Base-by-base conservation (phyloP, 1,140 invertebrate genomes). In the Leptopilina boulardi region DNA sequence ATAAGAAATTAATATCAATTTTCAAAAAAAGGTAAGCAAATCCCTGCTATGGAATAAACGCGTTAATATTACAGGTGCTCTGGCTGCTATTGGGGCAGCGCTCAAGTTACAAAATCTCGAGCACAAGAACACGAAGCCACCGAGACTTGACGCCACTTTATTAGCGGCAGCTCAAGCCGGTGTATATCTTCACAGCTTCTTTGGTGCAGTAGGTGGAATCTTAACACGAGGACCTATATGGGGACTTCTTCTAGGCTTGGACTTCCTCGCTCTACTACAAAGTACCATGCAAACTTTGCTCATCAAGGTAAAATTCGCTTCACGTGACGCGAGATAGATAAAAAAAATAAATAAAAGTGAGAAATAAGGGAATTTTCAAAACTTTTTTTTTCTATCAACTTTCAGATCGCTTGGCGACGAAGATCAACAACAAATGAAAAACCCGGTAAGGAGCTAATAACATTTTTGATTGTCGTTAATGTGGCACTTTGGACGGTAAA, bases 401-500 rank as follows among this genome's bases (percentile, higher is more conserved):
- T 97, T 73, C 90, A 98, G 78, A 96, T 98, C 87, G 95, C 95
- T 0, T 96, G 95, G 91, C 94, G 94, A 89, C 90, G 95, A 10
- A 91, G 94, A 10, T 95, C 82, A 91, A 93, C 4, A 86, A 93
- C 56, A 89, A 93, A 79, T 92, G 95, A 84, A n/a, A 97, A 96
- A 87, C 96, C 96, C 0, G 96, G 96, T 1, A 92, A 96, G 47
- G 95, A 97, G 87, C 90, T 97, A 18, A 95, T 97, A 15, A 97
- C 96, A 0, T 97, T 97, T 86, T 89, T 97, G 3, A 92, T 97
- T 18, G 94, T 96, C 0, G 95, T 95, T 56, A 97, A 97, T 85
- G 95, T 97, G 88, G 95, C 96, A 1, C 94, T 97, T 91, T 97
- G 96, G 96, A 94, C 95, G 11, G 95, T 97, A 1, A 97, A 96